These are phyloP conservation scores for Glossosoma conforme DNA, from an alignment of 1,140 invertebrate genomes.

Conservation along the genomic window DNA sequence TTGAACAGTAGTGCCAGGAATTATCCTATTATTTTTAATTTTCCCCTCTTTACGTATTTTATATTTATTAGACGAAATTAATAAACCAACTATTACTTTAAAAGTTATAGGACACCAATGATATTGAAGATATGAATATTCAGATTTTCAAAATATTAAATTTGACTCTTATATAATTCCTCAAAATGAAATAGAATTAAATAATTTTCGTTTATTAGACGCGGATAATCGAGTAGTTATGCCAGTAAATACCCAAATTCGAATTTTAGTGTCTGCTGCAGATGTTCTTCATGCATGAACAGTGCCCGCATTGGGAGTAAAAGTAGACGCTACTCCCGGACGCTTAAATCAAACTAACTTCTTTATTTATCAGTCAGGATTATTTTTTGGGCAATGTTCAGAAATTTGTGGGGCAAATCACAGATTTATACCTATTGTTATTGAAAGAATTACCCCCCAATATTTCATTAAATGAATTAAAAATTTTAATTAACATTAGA, in stretches of 20 bases:
- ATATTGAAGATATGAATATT: slow-evolving; percentile 66
- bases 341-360: slow-evolving; percentile 61
- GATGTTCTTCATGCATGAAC: slow-evolving; percentile 70
- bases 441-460: slow-evolving; percentile 53
- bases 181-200: slow-evolving; percentile 34
- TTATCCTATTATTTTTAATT: slow-evolving; percentile 60
- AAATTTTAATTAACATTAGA: slow-evolving; percentile 53
- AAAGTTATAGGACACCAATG: slow-evolving; percentile 55
- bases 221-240: slow-evolving; percentile 58
- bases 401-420: slow-evolving; percentile 76
- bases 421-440: slow-evolving; percentile 69
- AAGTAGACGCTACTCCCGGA: slow-evolving; percentile 61
- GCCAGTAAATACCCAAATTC: slow-evolving; percentile 53
- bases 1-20: slow-evolving; percentile 56
- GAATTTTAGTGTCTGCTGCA: slow-evolving; percentile 52
- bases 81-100: slow-evolving; percentile 20
- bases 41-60: slow-evolving; percentile 55
- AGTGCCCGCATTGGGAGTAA: slow-evolving; percentile 57
- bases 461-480: slow-evolving; percentile 56
- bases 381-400: slow-evolving; percentile 69
- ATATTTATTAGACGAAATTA: slow-evolving; percentile 56
- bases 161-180: slow-evolving; percentile 62
- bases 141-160: slow-evolving; percentile 54
- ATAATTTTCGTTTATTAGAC: slow-evolving; percentile 56
- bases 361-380: slow-evolving; percentile 51